Percentiles rank a stretch among this genome's conserved stretches.
Conservation (phyloP, 2,888 invertebrate genomes). For the Caenorhabditis doughertyi region DNA sequence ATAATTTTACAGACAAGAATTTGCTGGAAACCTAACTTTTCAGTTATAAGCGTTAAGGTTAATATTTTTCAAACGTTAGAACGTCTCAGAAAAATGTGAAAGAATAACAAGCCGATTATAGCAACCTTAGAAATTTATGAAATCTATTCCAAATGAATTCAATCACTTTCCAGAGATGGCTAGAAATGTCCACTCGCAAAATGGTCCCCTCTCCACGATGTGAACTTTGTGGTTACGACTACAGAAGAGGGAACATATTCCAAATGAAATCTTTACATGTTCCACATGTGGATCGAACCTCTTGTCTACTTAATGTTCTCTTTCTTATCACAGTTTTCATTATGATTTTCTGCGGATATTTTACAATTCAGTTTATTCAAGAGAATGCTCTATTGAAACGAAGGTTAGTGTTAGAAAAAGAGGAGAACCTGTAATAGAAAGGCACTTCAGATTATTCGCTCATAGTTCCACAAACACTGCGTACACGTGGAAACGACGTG, state of each 20-base stretch:
- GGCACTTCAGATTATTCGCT: constrained; percentile 28
- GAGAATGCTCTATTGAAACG: constrained; percentile 58
- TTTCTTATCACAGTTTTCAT: constrained; percentile 56
- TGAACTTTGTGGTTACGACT: constrained; percentile 85
- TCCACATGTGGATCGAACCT: constrained; percentile 55
- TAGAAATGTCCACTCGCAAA: constrained; percentile 84
- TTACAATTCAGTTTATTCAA: constrained; percentile 56
- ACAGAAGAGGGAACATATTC: constrained; percentile 85
- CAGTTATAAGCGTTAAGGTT: no score
- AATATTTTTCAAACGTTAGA: no score
- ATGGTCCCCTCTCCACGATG: constrained; percentile 85
- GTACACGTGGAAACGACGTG: constrained; percentile 56
- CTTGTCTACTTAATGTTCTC: constrained; percentile 48
- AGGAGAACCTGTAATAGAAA: background rate
- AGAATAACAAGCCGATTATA: no score
- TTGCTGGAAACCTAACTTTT: no score
- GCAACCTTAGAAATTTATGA: no score
- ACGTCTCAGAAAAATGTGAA: no score
- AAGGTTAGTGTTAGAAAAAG: constrained; percentile 16
- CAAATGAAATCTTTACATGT: constrained; percentile 82
- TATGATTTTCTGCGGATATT: constrained; percentile 51
- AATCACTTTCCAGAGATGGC: constrained; percentile 85
- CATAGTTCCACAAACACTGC: constrained; percentile 34
- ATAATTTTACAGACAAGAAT: no score
- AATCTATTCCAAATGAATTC: no score